phyloP scores from a whole-genome alignment of 2,888 invertebrate genomes.

The Atethmia centrago region DNA sequence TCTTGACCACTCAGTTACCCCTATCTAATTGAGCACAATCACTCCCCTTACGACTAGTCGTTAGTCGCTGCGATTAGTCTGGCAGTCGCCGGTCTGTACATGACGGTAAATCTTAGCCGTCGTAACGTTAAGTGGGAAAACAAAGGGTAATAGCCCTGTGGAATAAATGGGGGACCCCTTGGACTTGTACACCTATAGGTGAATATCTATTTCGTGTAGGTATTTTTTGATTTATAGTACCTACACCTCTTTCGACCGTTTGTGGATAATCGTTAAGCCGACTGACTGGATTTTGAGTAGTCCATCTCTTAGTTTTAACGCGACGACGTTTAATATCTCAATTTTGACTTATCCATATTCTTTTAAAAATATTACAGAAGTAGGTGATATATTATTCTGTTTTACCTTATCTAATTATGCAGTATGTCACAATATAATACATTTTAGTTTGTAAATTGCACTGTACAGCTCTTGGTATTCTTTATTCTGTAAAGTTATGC shows the following conservation, averaged over 20 bases:
- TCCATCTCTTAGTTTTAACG: no score
- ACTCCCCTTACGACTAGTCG: constrained; percentile 60
- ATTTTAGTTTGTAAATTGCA: no score
- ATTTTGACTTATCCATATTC: background rate
- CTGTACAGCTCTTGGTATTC: no score
- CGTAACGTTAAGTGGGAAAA: constrained; percentile 63
- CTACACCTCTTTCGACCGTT: background rate
- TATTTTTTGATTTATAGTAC: background rate
- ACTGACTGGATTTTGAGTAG: background rate
- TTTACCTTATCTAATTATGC: no score
- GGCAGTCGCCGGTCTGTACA: constrained; percentile 13
- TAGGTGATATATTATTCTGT: background rate
- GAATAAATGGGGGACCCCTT: constrained; percentile 36
- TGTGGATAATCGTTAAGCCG: background rate
- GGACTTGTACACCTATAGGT: background rate
- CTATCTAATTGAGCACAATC: constrained; percentile 57
- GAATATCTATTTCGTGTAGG: background rate
- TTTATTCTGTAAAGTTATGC: no score
- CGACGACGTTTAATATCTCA: background rate
- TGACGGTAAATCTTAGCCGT: constrained; percentile 61
- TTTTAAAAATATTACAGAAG: background rate
- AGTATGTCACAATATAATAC: no score
- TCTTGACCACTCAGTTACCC: constrained; percentile 62
- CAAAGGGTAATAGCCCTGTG: constrained; percentile 53
- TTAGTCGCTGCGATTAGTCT: constrained; percentile 60